A percentile compares a stretch with the other conserved stretches of the same genome.
Evolutionary conservation across 2,888 invertebrate genomes (phyloP).

Genomic region (Perdita meconis): DNA sequence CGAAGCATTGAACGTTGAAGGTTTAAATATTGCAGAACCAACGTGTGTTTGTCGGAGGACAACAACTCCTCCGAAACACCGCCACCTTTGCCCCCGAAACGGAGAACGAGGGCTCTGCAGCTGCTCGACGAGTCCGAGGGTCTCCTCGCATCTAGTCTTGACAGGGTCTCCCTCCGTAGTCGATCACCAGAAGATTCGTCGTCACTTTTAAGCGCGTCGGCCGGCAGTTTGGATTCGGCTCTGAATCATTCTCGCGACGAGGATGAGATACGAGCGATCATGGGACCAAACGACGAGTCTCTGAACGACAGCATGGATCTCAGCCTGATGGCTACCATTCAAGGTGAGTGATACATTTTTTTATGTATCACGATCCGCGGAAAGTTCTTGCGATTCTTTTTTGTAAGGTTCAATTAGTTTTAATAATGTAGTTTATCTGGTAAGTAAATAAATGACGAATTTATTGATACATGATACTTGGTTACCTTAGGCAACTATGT

Average conservation of each 20-base stretch:
- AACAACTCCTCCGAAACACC: constrained; percentile 88
- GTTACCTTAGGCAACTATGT: too few relatives aligned
- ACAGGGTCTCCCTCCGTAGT: constrained; percentile 90
- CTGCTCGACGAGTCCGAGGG: constrained; percentile 84
- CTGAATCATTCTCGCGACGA: constrained; percentile 94
- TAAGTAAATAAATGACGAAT: too few relatives aligned
- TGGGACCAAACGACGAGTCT: constrained; percentile 85
- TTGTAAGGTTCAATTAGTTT: too few relatives aligned
- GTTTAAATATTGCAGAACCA: constrained; percentile 69
- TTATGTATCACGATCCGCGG: too few relatives aligned
- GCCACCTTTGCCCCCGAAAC: constrained; percentile 92
- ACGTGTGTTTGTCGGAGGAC: constrained; percentile 80
- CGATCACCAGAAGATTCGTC: constrained; percentile 90
- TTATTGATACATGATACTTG: too few relatives aligned
- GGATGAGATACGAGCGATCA: constrained; percentile 88
- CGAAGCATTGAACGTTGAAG: background rate
- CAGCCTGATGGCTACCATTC: constrained; percentile 82
- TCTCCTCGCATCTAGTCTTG: constrained; percentile 88
- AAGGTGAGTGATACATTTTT: constrained; percentile 81
- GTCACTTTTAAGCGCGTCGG: constrained; percentile 88
- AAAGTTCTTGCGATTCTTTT: too few relatives aligned
- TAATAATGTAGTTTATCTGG: too few relatives aligned
- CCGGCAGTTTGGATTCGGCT: constrained; percentile 94
- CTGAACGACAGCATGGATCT: constrained; percentile 83
- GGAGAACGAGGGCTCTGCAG: constrained; percentile 86